A percentile compares a stretch with the other conserved stretches of the same genome.
These are phyloP conservation scores for Tethea ocularis DNA, from an alignment of 2,888 invertebrate genomes.

Conservation along the genomic window DNA sequence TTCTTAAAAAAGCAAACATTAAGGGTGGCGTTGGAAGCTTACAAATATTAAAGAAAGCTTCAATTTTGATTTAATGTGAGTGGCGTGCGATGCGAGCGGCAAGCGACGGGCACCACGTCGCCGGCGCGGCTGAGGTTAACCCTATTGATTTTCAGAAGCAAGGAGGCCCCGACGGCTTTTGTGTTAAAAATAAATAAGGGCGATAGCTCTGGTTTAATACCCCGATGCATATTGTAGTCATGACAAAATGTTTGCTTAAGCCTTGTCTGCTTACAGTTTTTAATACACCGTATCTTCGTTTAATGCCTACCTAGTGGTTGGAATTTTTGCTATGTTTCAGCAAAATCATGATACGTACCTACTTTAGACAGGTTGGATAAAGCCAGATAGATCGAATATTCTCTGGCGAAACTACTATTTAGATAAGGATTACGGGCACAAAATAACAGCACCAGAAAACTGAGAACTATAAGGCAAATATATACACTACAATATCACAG, in stretches of 20 bases:
- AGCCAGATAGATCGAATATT: too few species aligned
- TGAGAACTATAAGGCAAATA: background rate
- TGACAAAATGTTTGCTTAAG: background rate
- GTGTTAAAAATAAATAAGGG: slow-evolving; percentile 48
- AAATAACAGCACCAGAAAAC: background rate
- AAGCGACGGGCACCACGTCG: background rate
- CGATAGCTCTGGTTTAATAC: slow-evolving; percentile 27
- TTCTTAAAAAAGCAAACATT: too few species aligned
- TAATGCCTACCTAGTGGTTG: too few species aligned
- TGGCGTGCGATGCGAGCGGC: background rate
- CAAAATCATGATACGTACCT: too few species aligned
- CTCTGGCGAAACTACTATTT: background rate
- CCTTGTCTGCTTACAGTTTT: background rate
- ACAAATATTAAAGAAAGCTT: background rate
- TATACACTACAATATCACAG: too few species aligned
- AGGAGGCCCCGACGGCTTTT: slow-evolving; percentile 27
- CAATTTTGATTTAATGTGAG: background rate
- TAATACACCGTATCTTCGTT: background rate
- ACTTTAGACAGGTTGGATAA: too few species aligned
- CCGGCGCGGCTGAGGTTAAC: slow-evolving; percentile 30
- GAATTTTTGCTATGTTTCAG: too few species aligned
- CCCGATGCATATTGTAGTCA: slow-evolving; percentile 27
- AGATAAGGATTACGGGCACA: background rate
- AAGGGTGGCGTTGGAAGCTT: too few species aligned
- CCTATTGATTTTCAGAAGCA: slow-evolving; percentile 54